A percentile compares a stretch with the other conserved stretches of the same genome.
Evolutionary conservation across 2,113 vertebrate species (phyloP).

Genomic region (Neolamprologus fasciatus): DNA sequence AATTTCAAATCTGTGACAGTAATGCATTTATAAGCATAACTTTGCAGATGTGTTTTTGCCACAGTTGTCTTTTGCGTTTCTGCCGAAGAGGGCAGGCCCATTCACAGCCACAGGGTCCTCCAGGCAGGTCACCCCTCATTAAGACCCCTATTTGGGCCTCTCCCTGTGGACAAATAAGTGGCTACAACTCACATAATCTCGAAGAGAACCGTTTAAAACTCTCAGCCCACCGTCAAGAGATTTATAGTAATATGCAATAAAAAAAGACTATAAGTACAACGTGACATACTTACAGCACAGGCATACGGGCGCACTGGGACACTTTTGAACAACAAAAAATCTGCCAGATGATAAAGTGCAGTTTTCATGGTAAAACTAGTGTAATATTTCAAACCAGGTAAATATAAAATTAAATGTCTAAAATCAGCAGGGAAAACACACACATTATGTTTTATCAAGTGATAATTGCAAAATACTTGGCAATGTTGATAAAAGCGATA

Average conservation of each 20-base stretch:
- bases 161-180: slow-evolving; percentile 9
- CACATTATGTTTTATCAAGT: neutral
- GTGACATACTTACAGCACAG: neutral
- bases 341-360: neutral
- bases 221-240: neutral
- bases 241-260: neutral
- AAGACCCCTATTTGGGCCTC: slow-evolving; percentile 3
- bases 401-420: neutral
- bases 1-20: neutral
- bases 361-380: neutral
- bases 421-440: neutral
- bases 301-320: neutral
- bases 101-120: neutral
- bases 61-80: neutral
- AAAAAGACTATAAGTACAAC: neutral
- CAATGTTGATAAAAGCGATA: neutral
- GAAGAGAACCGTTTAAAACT: neutral
- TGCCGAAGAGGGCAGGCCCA: neutral
- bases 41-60: neutral
- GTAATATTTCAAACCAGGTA: neutral
- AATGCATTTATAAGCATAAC: neutral
- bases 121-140: slow-evolving; percentile 27
- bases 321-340: neutral
- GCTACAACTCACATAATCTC: neutral
- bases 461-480: slow-evolving; percentile 1